These are phyloP conservation scores for Melopsittacus undulatus DNA, from an alignment of 2,797 vertebrate species.

Conservation along the genomic window DNA sequence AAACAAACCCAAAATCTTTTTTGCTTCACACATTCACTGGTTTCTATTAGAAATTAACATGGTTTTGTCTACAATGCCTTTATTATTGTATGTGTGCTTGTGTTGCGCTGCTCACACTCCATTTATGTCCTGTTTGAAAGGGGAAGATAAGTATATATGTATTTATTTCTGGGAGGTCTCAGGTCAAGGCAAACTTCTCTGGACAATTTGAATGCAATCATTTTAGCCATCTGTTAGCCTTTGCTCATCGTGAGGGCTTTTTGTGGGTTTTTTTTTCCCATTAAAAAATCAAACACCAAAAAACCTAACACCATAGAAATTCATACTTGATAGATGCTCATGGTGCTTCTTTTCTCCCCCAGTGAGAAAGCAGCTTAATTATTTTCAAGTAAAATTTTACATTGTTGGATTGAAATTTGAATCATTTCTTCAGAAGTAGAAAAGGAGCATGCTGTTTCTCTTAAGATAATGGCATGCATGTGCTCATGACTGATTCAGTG, in stretches of 20 bases:
- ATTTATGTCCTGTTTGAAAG: neutral
- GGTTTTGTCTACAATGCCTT: neutral
- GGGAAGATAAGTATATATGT: neutral
- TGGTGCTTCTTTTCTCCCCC: neutral
- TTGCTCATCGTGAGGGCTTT: neutral
- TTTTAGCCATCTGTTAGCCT: neutral
- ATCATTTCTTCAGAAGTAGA: conserved; percentile 28
- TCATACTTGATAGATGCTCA: neutral
- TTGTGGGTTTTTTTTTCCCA: neutral
- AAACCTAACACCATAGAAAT: neutral
- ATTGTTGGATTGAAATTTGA: conserved; percentile 18
- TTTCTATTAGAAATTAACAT: neutral
- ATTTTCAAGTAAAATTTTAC: conserved; percentile 25
- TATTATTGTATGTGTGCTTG: neutral
- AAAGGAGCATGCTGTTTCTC: conserved; percentile 18
- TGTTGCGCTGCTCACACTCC: neutral
- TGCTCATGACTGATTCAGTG: conserved; percentile 51
- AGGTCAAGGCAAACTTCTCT: neutral
- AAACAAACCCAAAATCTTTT: too few relatives aligned
- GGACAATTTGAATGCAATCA: neutral
- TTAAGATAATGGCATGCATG: conserved; percentile 52
- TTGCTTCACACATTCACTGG: neutral
- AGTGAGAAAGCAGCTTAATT: conserved; percentile 10
- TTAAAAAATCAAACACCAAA: neutral
- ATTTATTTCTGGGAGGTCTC: neutral